Percentiles rank a stretch among this genome's conserved stretches.
phyloP scores from a whole-genome alignment of 2,888 invertebrate genomes.

The Calliscelio sp. region DNA sequence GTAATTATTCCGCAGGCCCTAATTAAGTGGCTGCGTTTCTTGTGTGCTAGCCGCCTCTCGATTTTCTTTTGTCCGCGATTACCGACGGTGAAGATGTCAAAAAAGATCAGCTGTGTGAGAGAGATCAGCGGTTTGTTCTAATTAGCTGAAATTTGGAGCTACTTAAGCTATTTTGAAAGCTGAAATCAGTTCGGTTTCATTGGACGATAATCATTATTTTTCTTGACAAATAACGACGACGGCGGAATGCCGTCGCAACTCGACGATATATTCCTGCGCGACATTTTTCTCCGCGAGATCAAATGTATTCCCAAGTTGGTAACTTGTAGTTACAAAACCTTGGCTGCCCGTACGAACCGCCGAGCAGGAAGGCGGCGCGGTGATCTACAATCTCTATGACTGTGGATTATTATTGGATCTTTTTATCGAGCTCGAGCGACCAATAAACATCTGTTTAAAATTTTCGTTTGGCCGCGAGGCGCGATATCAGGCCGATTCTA shows the following conservation, averaged over 20 bases:
- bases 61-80: too few species aligned
- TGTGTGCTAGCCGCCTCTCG: too few species aligned
- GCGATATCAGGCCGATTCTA: slow-evolving; percentile 51
- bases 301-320: slow-evolving; percentile 69
- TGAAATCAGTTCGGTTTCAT: slow-evolving; percentile 60
- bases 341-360: slow-evolving; percentile 24
- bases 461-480: slow-evolving; percentile 48
- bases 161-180: too few species aligned
- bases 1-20: slow-evolving; percentile 70
- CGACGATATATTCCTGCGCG: slow-evolving; percentile 38
- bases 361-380: slow-evolving; percentile 62
- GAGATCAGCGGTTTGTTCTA: too few species aligned
- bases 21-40: slow-evolving; percentile 72
- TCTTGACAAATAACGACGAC: slow-evolving; percentile 66
- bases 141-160: too few species aligned
- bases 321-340: slow-evolving; percentile 71
- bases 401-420: slow-evolving; percentile 60
- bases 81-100: too few species aligned
- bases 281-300: slow-evolving; percentile 49
- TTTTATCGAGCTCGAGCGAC: slow-evolving; percentile 29
- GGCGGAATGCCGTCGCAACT: slow-evolving; percentile 53
- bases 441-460: slow-evolving; percentile 79
- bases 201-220: slow-evolving; percentile 62
- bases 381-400: slow-evolving; percentile 62
- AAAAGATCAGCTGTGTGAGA: too few species aligned